A percentile compares a stretch with the other conserved stretches of the same genome.
Conservation (phyloP, 2,113 vertebrate species). For the Pterocles burchelli region DNA sequence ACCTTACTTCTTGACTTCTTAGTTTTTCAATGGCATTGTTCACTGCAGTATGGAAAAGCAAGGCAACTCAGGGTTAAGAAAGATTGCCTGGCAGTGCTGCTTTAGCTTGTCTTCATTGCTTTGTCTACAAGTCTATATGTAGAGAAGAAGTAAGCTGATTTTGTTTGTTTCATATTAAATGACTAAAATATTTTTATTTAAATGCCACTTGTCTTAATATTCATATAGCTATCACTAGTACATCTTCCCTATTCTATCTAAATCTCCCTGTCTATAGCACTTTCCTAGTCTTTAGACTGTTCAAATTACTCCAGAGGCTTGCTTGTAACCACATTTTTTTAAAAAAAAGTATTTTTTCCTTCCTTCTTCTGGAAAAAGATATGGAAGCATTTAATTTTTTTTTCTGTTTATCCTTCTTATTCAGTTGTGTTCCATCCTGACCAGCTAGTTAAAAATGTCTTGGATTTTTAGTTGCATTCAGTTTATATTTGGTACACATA, state of each 20-base stretch:
- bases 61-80: background rate
- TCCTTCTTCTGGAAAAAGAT: background rate
- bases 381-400: background rate
- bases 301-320: background rate
- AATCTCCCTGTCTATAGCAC: background rate
- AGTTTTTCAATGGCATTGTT: background rate
- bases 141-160: background rate
- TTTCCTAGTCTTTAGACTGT: background rate
- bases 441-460: background rate
- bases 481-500: background rate
- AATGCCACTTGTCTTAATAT: background rate
- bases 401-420: background rate
- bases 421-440: background rate
- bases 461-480: background rate
- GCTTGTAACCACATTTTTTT: background rate
- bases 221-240: background rate
- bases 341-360: background rate
- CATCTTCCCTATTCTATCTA: background rate
- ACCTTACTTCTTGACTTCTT: background rate
- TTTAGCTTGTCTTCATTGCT: background rate
- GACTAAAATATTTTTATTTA: background rate
- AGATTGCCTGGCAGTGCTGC: background rate
- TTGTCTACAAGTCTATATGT: background rate
- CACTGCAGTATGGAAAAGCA: background rate
- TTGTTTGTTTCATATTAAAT: background rate